Evolutionary conservation across 2,888 invertebrate genomes (phyloP).

Genomic region (Chrysolina oricalcia): DNA sequence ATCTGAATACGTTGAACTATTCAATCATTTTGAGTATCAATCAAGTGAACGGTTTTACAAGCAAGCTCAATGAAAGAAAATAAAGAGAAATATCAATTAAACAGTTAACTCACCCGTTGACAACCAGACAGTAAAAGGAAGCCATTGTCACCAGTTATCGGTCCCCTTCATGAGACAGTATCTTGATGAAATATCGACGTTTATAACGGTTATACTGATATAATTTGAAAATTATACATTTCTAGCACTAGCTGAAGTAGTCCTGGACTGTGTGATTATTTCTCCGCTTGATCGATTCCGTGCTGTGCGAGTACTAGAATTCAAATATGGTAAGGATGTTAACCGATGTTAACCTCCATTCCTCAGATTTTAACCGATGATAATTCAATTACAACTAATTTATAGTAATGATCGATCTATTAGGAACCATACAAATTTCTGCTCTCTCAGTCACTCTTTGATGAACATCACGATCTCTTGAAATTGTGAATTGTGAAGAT

Average conservation of each 20-base stretch:
- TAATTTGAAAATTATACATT: slow-evolving; percentile 22
- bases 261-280: slow-evolving; percentile 24
- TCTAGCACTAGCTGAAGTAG: slow-evolving; percentile 15
- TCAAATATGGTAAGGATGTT: slow-evolving; percentile 28
- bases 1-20: too few relatives aligned
- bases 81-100: too few relatives aligned
- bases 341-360: slow-evolving; percentile 32
- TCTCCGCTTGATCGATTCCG: slow-evolving; percentile 25
- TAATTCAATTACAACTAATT: slow-evolving; percentile 31
- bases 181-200: not conserved
- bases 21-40: too few relatives aligned
- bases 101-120: too few relatives aligned
- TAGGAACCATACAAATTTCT: slow-evolving; percentile 1
- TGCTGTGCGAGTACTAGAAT: slow-evolving; percentile 10
- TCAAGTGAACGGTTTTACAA: too few relatives aligned
- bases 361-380: slow-evolving; percentile 22
- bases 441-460: slow-evolving; percentile 1
- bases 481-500: slow-evolving; percentile 15
- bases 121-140: not conserved
- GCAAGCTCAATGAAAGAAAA: too few relatives aligned
- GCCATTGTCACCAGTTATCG: not conserved
- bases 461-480: slow-evolving; percentile 6
- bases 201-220: slow-evolving; percentile 10
- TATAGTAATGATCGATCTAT: slow-evolving; percentile 15
- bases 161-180: not conserved